Base-by-base conservation (phyloP, 2,888 invertebrate genomes). In the Gari tellinella region DNA sequence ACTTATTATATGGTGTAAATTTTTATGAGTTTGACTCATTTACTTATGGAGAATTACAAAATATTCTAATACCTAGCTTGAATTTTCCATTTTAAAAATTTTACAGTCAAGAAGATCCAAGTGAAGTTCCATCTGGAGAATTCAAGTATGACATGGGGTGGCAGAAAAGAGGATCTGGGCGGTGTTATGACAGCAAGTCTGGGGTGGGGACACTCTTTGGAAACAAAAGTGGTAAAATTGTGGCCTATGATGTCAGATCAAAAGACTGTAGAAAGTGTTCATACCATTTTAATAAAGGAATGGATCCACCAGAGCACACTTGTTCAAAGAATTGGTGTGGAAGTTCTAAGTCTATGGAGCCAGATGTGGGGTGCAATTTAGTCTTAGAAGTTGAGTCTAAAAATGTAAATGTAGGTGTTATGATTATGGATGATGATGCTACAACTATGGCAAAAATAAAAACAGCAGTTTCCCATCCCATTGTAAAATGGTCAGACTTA, bases 351-450 rank as follows among this genome's bases (percentile, higher is more conserved):
- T 31, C 63, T 37, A 66, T 72, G 72, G 65, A 72, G 23, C 48
- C 65, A 17, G 72, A 60, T 53, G 58, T 72, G 31, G 60, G 45
- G 12, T 40, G 26, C 1, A 38, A 52, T n/a, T 45, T 72, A 19
- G 60, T 72, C 0, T 49, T 14, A n/a, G 45, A 48, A 14, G 45
- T 46, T n/a, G 61, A 55, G 21, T 38, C 23, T 12, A 17, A 65
- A 45, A 53, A 65, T 14, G 37, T 60, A 7, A 25, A 61, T 21
- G 55, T 62, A 17, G 55, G 25, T 26, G 40, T 48, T 8, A 46
- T 72, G 3, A 52, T 61, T 25, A 66, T 55, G 60, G 65, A 72
- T 56, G 72, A 72, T 46, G 65, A 65, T 45, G 8, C 61, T 21
- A 57, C 72, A 17, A 72, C 66, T 3, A 61, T 66, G 26, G 61